Percentiles rank a stretch among this genome's conserved stretches.
Conservation (phyloP, 2,888 invertebrate species). For the Habroteleia sp. region DNA sequence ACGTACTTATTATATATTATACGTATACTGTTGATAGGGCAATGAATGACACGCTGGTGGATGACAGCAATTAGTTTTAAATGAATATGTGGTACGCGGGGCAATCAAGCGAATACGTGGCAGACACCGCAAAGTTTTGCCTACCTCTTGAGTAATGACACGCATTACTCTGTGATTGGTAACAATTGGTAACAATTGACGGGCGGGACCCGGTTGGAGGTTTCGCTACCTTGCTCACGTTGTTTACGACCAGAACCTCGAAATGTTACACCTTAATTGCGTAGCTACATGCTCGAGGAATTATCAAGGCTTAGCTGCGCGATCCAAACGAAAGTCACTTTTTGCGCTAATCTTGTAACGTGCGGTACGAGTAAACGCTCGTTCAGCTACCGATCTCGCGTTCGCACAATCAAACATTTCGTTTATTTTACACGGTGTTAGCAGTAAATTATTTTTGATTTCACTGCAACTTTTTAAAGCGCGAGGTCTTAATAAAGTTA, state of each 20-base stretch:
- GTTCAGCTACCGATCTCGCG: not conserved
- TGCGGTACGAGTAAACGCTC: not conserved
- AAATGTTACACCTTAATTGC: slow-evolving; percentile 76
- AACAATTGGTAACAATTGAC: slow-evolving; percentile 80
- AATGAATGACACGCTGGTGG: slow-evolving; percentile 56
- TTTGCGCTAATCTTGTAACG: slow-evolving; percentile 39
- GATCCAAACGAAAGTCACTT: slow-evolving; percentile 54
- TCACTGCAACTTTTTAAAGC: not conserved
- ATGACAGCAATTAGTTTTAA: slow-evolving; percentile 70
- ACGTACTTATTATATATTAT: too few relatives aligned
- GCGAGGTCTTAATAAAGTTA: too few relatives aligned
- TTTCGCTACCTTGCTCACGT: slow-evolving; percentile 78
- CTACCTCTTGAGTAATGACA: slow-evolving; percentile 69
- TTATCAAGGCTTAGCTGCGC: slow-evolving; percentile 64
- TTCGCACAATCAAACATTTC: not conserved
- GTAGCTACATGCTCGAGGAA: slow-evolving; percentile 73
- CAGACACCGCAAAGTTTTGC: slow-evolving; percentile 61
- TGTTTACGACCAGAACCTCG: slow-evolving; percentile 78
- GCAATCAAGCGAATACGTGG: slow-evolving; percentile 66
- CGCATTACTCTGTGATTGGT: slow-evolving; percentile 78
- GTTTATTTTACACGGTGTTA: slow-evolving; percentile 1
- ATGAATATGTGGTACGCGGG: slow-evolving; percentile 70
- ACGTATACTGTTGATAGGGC: slow-evolving; percentile 58
- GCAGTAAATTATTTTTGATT: not conserved
- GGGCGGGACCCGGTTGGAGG: slow-evolving; percentile 76